Conservation (phyloP, 2,113 vertebrate genomes). For the Phodopus roborovskii region DNA sequence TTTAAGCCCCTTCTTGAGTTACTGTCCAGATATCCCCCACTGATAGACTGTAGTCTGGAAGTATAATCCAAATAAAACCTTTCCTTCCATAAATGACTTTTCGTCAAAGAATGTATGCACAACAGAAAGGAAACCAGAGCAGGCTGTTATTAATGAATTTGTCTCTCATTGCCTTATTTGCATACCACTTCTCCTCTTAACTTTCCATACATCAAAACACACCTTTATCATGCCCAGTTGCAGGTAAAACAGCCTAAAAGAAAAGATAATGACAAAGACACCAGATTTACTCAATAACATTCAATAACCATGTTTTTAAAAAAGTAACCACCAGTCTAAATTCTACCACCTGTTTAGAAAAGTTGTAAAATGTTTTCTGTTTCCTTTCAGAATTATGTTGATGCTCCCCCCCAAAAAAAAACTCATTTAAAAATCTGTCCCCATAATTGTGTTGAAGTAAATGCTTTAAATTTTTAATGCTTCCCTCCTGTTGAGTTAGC, state of each 20-base stretch:
- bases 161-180: not conserved
- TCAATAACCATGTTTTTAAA: slow-evolving; percentile 44
- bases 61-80: not conserved
- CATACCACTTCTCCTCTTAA: not conserved
- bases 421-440: slow-evolving; percentile 30
- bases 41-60: not conserved
- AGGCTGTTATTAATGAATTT: not conserved
- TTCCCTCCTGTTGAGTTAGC: not conserved
- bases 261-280: not conserved
- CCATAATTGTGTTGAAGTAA: slow-evolving; percentile 28
- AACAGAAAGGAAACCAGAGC: not conserved
- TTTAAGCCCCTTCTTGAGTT: not conserved
- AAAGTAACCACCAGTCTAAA: not conserved
- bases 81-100: not conserved
- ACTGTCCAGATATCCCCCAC: not conserved
- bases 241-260: not conserved
- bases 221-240: not conserved
- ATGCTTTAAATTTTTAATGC: slow-evolving; percentile 52
- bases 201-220: not conserved
- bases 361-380: slow-evolving; percentile 15
- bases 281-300: not conserved
- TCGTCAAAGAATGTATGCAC: not conserved
- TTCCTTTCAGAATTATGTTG: slow-evolving; percentile 8
- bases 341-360: slow-evolving; percentile 38
- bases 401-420: not conserved